Evolutionary conservation across 2,888 invertebrate genomes (phyloP).

Genomic region (Steinernema hermaphroditum): DNA sequence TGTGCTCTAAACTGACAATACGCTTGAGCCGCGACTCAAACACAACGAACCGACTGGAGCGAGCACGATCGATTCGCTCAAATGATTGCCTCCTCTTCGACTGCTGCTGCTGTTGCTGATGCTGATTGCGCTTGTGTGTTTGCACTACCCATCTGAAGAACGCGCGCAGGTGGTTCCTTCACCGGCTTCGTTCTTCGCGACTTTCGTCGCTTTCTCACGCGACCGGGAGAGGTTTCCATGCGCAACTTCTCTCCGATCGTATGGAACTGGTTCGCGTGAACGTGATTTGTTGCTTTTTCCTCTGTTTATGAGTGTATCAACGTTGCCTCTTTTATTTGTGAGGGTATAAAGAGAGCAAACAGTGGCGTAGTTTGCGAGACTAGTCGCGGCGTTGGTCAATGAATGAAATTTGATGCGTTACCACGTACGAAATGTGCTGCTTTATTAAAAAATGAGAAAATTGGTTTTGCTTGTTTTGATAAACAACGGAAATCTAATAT

Average conservation of each 20-base stretch:
- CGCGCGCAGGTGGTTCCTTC: not conserved
- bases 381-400: too few relatives aligned
- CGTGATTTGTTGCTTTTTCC: not conserved
- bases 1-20: not conserved
- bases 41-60: not conserved
- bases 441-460: too few relatives aligned
- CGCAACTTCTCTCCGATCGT: not conserved
- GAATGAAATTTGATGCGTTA: too few relatives aligned
- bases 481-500: too few relatives aligned
- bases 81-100: not conserved
- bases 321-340: not conserved
- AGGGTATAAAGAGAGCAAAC: not conserved
- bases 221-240: not conserved
- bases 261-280: not conserved
- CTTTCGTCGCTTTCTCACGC: not conserved
- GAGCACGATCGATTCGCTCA: not conserved
- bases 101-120: not conserved
- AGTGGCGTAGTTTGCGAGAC: not conserved
- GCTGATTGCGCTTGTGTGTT: conserved; percentile 9
- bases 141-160: not conserved
- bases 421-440: too few relatives aligned
- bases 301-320: not conserved
- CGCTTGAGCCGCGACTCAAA: not conserved
- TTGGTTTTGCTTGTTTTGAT: too few relatives aligned
- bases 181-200: not conserved